These are phyloP conservation scores for Poeciliopsis prolifica DNA, from an alignment of 2,113 vertebrate species.

Conservation along the genomic window DNA sequence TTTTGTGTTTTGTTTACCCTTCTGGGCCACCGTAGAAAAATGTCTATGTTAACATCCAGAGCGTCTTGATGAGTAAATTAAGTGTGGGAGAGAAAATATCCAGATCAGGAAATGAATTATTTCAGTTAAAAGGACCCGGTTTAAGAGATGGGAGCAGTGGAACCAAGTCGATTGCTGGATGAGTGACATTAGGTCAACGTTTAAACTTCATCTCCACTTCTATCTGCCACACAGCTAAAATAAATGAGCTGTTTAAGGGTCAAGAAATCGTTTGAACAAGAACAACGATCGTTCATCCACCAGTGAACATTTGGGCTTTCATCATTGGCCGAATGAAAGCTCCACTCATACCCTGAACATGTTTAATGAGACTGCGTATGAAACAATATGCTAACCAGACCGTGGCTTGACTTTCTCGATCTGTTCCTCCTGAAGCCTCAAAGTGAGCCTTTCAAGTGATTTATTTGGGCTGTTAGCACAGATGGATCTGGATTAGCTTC, in stretches of 20 bases:
- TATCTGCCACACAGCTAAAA: conserved; percentile 21
- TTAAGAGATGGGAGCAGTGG: background rate
- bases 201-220: conserved; percentile 23
- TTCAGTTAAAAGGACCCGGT: too few species aligned
- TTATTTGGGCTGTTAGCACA: conserved; percentile 66
- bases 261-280: background rate
- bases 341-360: background rate
- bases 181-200: background rate
- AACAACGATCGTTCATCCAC: background rate
- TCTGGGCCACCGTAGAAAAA: too few species aligned
- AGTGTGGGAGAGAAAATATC: too few species aligned
- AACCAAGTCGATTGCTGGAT: conserved; percentile 13
- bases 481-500: conserved; percentile 67
- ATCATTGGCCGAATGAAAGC: background rate
- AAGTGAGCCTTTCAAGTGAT: conserved; percentile 48
- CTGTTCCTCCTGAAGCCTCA: conserved; percentile 41
- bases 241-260: background rate
- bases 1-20: too few species aligned
- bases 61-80: too few species aligned
- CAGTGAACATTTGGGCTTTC: too few species aligned
- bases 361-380: background rate
- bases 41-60: too few species aligned
- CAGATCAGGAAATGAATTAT: too few species aligned
- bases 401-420: conserved; percentile 43
- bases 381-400: conserved; percentile 10